A percentile compares a stretch with the other conserved stretches of the same genome.
Conservation (phyloP, 2,888 invertebrate genomes). For the Campoplex capitator region DNA sequence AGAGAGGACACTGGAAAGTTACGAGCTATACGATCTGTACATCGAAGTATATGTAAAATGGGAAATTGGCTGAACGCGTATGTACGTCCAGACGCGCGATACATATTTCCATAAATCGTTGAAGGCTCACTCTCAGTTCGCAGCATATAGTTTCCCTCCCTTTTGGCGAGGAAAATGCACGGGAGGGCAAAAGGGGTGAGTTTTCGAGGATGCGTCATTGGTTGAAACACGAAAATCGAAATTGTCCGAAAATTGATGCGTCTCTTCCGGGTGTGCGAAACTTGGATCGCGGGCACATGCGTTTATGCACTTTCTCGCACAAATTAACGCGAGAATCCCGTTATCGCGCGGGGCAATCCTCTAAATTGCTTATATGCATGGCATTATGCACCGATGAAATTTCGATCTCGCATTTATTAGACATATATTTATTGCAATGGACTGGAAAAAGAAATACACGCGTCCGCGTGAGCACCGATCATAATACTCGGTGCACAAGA, state of each 20-base stretch:
- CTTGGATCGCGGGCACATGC: conserved; percentile 9
- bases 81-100: conserved; percentile 60
- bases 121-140: background rate
- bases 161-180: background rate
- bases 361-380: too few relatives aligned
- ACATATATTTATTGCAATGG: conserved; percentile 44
- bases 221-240: conserved; percentile 43
- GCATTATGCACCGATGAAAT: background rate
- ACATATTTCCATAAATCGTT: conserved; percentile 59
- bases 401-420: conserved; percentile 28
- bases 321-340: background rate
- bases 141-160: background rate
- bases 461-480: conserved; percentile 50
- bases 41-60: conserved; percentile 24
- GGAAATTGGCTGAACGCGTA: conserved; percentile 44
- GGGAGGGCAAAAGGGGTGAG: background rate
- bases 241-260: conserved; percentile 38
- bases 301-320: background rate
- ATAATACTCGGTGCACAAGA: conserved; percentile 43
- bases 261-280: background rate
- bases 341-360: too few relatives aligned
- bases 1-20: background rate
- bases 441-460: conserved; percentile 45
- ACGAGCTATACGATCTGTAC: background rate
- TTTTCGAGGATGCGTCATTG: conserved; percentile 5